These are phyloP conservation scores for Sipha maydis DNA, from an alignment of 2,888 invertebrate species.

Conservation along the genomic window DNA sequence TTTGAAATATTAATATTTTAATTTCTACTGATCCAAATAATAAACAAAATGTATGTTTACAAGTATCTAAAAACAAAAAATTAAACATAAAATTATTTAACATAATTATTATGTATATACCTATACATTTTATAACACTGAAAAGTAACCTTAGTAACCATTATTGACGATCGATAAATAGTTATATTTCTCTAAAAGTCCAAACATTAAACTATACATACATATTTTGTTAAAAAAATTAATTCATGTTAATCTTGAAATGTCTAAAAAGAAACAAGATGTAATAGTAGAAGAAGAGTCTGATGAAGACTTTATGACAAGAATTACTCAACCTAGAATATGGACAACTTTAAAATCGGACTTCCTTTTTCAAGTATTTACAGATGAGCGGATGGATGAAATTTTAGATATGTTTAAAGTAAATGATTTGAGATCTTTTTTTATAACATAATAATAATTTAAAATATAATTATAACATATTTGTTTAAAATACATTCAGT, in stretches of 20 bases:
- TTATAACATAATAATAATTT: background rate
- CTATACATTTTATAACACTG: background rate
- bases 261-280: constrained; percentile 40
- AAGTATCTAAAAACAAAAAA: too few species aligned
- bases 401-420: constrained; percentile 52
- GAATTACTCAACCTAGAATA: constrained; percentile 50
- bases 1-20: too few species aligned
- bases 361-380: constrained; percentile 46
- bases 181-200: background rate
- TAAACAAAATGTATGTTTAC: too few species aligned
- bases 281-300: constrained; percentile 20
- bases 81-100: too few species aligned
- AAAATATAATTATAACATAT: background rate
- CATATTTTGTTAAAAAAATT: background rate
- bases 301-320: constrained; percentile 49
- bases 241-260: background rate
- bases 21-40: too few species aligned
- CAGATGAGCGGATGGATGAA: constrained; percentile 45
- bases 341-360: constrained; percentile 21
- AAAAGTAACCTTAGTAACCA: constrained; percentile 27
- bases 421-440: background rate
- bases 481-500: too few species aligned
- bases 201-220: background rate
- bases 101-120: too few species aligned
- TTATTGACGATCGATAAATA: constrained; percentile 23